Conservation (phyloP, 2,797 vertebrate species). For the Sylvilagus floridanus region DNA sequence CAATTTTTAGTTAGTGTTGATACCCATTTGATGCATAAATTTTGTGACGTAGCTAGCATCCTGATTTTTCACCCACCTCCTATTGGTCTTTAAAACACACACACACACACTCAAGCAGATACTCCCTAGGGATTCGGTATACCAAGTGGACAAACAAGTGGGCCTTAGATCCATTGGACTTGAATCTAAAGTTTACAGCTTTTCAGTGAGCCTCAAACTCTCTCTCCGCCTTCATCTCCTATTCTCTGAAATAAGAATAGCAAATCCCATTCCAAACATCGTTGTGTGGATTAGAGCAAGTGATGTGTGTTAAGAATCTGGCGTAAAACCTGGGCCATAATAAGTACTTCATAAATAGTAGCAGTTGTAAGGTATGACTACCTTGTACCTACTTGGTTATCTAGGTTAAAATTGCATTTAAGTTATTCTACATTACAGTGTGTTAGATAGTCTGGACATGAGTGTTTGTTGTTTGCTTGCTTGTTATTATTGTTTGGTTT, state of each 20-base stretch:
- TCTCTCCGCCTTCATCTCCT: not conserved
- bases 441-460: not conserved
- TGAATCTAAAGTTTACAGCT: not conserved
- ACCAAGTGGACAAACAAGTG: not conserved
- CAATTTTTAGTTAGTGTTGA: not conserved
- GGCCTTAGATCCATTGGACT: not conserved
- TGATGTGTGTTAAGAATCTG: not conserved
- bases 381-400: not conserved
- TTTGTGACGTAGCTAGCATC: not conserved
- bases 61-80: not conserved
- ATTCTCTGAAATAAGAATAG: not conserved
- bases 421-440: not conserved
- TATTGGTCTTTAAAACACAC: not conserved
- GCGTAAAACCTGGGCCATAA: not conserved
- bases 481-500: not conserved
- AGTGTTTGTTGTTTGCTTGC: not conserved
- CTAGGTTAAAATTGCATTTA: conserved; percentile 21
- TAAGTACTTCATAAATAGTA: not conserved
- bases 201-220: not conserved
- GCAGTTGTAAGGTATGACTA: not conserved
- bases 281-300: not conserved
- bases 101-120: not conserved
- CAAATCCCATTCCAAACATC: not conserved
- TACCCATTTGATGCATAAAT: not conserved
- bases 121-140: not conserved